Evolutionary conservation across 2,113 vertebrate genomes (phyloP).

Genomic region (Cyanoramphus novaezelandiae): DNA sequence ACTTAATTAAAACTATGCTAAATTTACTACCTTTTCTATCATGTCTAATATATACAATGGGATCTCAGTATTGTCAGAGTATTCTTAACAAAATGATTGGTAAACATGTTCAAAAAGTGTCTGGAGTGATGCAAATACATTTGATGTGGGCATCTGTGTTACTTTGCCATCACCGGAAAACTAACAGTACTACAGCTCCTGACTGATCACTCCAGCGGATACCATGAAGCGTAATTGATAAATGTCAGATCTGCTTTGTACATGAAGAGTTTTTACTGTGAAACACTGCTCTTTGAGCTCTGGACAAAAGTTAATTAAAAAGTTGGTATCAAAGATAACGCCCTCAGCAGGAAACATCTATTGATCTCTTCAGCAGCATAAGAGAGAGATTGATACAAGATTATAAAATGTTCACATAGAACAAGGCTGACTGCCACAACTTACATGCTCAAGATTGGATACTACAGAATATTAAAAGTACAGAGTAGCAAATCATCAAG

Average conservation of each 20-base stretch:
- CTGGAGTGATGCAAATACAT: neutral
- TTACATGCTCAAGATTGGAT: neutral
- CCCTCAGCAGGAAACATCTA: constrained; percentile 40
- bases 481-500: neutral
- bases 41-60: neutral
- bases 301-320: constrained; percentile 67
- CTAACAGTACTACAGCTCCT: neutral
- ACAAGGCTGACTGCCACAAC: constrained; percentile 6
- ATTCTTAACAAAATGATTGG: neutral
- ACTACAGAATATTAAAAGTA: neutral
- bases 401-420: neutral
- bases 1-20: neutral
- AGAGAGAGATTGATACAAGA: neutral
- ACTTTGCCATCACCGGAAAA: neutral
- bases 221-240: constrained; percentile 42
- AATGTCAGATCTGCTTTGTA: constrained; percentile 57
- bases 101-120: neutral
- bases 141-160: neutral
- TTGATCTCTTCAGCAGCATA: constrained; percentile 29
- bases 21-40: neutral
- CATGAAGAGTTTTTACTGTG: constrained; percentile 43
- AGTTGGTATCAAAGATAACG: constrained; percentile 58
- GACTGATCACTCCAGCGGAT: neutral
- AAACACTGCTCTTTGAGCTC: constrained; percentile 56
- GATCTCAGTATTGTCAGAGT: neutral